These are phyloP conservation scores for Acrobasis suavella DNA, from an alignment of 2,888 invertebrate genomes.

Conservation along the genomic window DNA sequence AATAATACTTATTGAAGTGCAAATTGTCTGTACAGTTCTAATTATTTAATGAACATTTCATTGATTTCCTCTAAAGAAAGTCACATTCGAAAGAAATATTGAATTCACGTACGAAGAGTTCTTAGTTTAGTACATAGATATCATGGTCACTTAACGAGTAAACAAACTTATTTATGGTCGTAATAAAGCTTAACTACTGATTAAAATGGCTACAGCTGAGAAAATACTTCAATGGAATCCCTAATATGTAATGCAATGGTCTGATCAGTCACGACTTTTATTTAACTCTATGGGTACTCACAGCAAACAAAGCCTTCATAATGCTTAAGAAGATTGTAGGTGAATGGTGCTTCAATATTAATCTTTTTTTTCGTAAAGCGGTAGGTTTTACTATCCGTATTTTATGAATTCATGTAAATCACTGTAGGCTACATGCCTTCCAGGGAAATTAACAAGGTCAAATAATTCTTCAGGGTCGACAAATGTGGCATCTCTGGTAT, in stretches of 20 bases:
- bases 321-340: neutral
- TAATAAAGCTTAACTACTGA: conserved; percentile 12
- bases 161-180: conserved; percentile 5
- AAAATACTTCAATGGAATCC: conserved; percentile 6
- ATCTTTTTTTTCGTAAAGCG: neutral
- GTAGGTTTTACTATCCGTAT: neutral
- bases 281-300: conserved; percentile 8
- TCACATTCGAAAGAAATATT: no score
- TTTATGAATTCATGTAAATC: neutral
- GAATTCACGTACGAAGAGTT: neutral
- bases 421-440: no score
- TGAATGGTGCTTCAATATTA: conserved; percentile 5
- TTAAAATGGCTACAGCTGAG: conserved; percentile 10
- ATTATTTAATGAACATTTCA: no score
- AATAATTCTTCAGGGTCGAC: no score
- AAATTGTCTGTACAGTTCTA: no score
- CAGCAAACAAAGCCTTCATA: conserved; percentile 10
- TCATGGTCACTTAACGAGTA: neutral
- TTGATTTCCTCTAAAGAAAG: no score
- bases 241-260: conserved; percentile 17
- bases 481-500: no score
- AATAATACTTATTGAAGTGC: no score
- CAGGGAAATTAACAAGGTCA: no score
- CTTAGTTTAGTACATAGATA: neutral
- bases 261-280: conserved; percentile 13